Evolutionary conservation across 2,888 invertebrate species (phyloP).

Genomic region (Cataglyphis altisquamis): DNA sequence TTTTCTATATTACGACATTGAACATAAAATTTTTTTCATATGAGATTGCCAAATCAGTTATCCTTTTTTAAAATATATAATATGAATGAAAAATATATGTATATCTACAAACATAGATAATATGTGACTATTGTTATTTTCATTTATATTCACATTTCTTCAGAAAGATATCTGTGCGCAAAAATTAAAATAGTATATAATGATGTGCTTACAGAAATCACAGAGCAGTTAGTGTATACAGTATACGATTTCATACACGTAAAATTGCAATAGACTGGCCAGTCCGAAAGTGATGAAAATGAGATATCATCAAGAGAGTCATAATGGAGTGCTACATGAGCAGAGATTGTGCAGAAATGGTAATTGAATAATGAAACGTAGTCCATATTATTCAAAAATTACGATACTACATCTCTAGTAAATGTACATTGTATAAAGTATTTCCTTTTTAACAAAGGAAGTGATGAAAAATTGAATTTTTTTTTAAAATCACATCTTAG

Average conservation of each 20-base stretch:
- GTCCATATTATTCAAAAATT: conserved; percentile 12
- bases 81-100: conserved; percentile 5
- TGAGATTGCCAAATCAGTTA: neutral
- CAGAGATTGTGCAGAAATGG: conserved; percentile 78
- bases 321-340: conserved; percentile 76
- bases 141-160: conserved; percentile 9
- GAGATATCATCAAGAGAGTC: conserved; percentile 77
- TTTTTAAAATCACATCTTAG: conserved; percentile 8
- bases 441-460: conserved; percentile 75
- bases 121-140: neutral
- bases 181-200: conserved; percentile 75
- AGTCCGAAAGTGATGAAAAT: conserved; percentile 78
- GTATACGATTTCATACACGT: conserved; percentile 79
- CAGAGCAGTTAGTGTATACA: conserved; percentile 81
- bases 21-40: neutral
- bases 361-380: conserved; percentile 75
- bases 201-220: conserved; percentile 82
- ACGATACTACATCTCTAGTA: conserved; percentile 51
- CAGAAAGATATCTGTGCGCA: conserved; percentile 50
- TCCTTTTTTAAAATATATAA: neutral
- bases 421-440: conserved; percentile 78
- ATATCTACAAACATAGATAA: neutral
- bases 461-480: conserved; percentile 23
- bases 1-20: neutral
- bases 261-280: conserved; percentile 78